These are phyloP conservation scores for Vanessa cardui DNA, from an alignment of 2,888 invertebrate genomes.

Conservation along the genomic window DNA sequence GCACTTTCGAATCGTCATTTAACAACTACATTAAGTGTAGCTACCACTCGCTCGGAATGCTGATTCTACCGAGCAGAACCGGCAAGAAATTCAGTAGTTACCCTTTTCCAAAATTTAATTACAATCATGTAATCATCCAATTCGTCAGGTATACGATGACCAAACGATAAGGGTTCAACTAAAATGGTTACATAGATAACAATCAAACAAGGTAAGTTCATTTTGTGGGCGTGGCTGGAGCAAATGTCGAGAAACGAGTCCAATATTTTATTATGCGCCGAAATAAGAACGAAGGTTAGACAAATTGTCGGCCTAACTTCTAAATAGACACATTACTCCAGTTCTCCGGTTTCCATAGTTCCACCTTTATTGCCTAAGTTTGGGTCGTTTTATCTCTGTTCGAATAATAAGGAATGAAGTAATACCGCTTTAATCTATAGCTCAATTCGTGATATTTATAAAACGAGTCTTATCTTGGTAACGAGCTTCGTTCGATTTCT, in stretches of 20 bases:
- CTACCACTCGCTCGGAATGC: no score
- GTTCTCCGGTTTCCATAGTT: constrained; percentile 21
- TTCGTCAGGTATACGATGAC: no score
- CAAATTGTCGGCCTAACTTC: constrained; percentile 32
- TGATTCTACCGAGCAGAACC: no score
- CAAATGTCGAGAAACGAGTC: neutral
- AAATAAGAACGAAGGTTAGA: constrained; percentile 27
- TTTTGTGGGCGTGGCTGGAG: neutral
- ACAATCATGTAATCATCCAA: no score
- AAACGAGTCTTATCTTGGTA: neutral
- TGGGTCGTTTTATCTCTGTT: constrained; percentile 2
- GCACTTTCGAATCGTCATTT: no score
- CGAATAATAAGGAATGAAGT: neutral
- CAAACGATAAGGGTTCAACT: no score
- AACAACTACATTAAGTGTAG: no score
- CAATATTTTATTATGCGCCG: constrained; percentile 16
- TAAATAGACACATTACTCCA: constrained; percentile 33
- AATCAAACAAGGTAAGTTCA: neutral
- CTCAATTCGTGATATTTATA: neutral
- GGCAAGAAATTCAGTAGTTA: no score
- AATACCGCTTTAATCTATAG: neutral
- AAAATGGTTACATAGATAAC: neutral
- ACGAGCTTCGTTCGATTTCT: no score
- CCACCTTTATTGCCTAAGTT: constrained; percentile 31
- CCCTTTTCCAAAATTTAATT: no score